These are phyloP conservation scores for Diacarnus erythraeanus DNA, from an alignment of 37 sponge, comb jelly and placozoan species.

Conservation along the genomic window DNA sequence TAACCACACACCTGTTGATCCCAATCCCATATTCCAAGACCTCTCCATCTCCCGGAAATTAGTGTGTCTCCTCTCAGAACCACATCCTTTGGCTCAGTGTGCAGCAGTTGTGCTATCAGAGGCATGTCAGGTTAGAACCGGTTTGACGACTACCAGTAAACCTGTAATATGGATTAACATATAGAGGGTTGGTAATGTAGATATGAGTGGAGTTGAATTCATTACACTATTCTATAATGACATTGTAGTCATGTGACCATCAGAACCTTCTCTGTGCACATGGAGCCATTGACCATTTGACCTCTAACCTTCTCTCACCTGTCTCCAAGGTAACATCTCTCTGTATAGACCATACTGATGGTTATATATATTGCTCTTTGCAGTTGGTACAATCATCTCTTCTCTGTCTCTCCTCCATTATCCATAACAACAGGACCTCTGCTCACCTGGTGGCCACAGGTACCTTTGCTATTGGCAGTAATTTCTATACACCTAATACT, in stretches of 20 bases:
- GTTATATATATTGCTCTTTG: too few relatives aligned
- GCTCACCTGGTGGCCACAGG: constrained; percentile 12
- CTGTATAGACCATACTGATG: too few relatives aligned
- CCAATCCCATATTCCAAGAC: constrained; percentile 23
- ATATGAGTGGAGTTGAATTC: too few relatives aligned
- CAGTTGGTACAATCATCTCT: constrained; percentile 34
- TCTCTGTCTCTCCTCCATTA: constrained; percentile 27
- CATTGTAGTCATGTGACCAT: constrained; percentile 20
- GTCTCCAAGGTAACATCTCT: constrained; percentile 37
- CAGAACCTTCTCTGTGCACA: constrained; percentile 43
- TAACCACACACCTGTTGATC: constrained; percentile 7
- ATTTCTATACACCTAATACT: too few relatives aligned
- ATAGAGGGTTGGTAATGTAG: too few relatives aligned
- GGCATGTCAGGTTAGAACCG: constrained; percentile 52
- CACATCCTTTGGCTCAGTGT: constrained; percentile 29
- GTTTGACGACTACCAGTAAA: too few relatives aligned
- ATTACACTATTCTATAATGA: not conserved
- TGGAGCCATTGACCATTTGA: constrained; percentile 3
- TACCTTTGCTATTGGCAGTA: too few relatives aligned
- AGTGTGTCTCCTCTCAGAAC: constrained; percentile 7
- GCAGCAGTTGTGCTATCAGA: constrained; percentile 41
- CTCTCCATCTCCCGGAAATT: constrained; percentile 14
- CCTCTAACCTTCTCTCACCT: constrained; percentile 3
- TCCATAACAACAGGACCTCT: constrained; percentile 6
- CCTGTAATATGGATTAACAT: too few relatives aligned